A percentile compares a stretch with the other conserved stretches of the same genome.
These are phyloP conservation scores for Hozukius guyotensis DNA, from an alignment of 2,797 vertebrate species.

Conservation along the genomic window DNA sequence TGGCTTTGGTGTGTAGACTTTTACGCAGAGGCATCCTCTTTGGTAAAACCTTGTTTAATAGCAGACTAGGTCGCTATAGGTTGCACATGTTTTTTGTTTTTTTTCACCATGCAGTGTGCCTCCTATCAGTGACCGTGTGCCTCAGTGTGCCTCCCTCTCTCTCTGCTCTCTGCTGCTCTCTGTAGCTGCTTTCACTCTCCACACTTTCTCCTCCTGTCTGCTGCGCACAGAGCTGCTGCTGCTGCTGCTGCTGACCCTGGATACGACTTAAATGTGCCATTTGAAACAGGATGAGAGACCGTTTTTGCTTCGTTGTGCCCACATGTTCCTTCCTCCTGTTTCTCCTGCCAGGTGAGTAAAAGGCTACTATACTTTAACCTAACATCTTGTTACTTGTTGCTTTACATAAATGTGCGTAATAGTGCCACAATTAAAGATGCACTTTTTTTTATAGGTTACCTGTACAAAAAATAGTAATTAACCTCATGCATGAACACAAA, in stretches of 20 bases:
- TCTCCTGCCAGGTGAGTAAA: constrained; percentile 76
- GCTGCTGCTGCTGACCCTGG: constrained; percentile 23
- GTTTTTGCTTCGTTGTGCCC: constrained; percentile 30
- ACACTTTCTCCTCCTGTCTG: constrained; percentile 56
- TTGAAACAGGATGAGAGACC: constrained; percentile 69
- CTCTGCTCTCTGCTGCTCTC: constrained; percentile 17
- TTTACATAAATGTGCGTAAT: background rate
- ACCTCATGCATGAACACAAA: background rate
- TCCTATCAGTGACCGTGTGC: constrained; percentile 21
- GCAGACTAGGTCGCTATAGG: background rate
- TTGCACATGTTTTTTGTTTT: background rate
- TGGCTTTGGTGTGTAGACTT: no score
- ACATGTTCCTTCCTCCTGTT: constrained; percentile 55
- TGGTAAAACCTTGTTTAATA: background rate
- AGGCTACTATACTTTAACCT: background rate
- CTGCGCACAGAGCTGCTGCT: constrained; percentile 27
- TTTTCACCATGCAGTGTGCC: background rate
- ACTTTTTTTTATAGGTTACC: background rate
- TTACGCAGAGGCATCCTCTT: no score
- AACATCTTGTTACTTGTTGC: constrained; percentile 55
- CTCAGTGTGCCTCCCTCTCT: constrained; percentile 32
- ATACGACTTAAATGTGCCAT: constrained; percentile 33
- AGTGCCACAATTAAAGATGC: background rate
- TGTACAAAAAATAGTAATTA: background rate
- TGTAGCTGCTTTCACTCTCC: constrained; percentile 40